Base-by-base conservation (phyloP, 2,888 invertebrate genomes). In the Sinotaia quadrata region DNA sequence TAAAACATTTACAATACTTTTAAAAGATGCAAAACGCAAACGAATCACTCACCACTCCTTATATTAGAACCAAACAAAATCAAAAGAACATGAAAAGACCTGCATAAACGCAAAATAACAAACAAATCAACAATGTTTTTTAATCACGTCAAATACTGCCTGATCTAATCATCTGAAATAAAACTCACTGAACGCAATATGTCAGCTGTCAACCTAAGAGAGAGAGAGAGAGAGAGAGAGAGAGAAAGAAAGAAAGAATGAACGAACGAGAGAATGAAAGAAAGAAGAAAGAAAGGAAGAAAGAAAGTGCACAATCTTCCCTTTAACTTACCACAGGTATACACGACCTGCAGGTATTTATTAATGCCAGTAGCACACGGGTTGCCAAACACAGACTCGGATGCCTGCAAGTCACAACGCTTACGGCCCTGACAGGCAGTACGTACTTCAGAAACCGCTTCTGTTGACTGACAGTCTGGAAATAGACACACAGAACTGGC, bases 381-480 rank as follows among this genome's bases (percentile, higher is more conserved):
- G 68, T 85, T 82, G 27, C 88, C 88, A 73, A 89, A 84, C 47
- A 81, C 75, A 66, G 77, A 74, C 56, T 80, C 81, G 44, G 78
- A 76, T 4, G 84, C 85, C n/a, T 78, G 75, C 51, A 88, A 75
- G n/a, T 79, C 79, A 71, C 88, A 88, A 4, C 81, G 75, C 44
- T 88, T 83, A 34, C 83, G 82, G 4, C 87, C 88, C 71, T 89
- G 89, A 72, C 93, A 92, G 79, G 92, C 91, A 84, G 93, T 92
- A 93, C 96, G 95, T 66, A 96, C 93, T 24, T 94, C 94, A 89
- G 96, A 95, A n/a, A 95, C 94, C 5, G 95, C 95, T 88, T 94
- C 94, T 80, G 93, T 93, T 78, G 94, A 94, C 87, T 94, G 90
- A 87, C 96, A 96, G 24, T 94, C 96, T 96, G 90, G 34, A 90